phyloP scores from a whole-genome alignment of 92 coral and sea anemone genomes.

The Palythoa grandis region DNA sequence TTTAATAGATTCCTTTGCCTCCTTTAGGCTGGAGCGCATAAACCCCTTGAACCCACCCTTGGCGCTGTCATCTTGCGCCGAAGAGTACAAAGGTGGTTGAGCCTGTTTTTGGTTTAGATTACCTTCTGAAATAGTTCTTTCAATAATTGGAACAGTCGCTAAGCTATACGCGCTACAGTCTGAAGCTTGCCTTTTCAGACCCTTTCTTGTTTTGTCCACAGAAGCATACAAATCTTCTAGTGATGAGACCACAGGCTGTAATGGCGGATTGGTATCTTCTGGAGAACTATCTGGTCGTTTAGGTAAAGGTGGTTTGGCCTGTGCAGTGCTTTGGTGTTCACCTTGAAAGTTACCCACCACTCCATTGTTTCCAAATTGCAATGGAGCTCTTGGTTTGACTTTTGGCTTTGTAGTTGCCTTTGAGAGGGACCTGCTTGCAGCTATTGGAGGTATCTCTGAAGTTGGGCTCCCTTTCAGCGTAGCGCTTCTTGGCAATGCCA shows the following conservation, averaged over 20 bases:
- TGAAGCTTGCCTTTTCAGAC: conserved; percentile 19
- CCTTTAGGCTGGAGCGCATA: conserved; percentile 38
- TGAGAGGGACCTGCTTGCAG: conserved; percentile 34
- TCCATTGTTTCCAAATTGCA: conserved; percentile 10
- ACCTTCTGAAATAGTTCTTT: conserved; percentile 7
- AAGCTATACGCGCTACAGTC: conserved; percentile 27
- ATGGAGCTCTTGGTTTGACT: conserved; percentile 21
- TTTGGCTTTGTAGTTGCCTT: conserved; percentile 31
- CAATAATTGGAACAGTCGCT: conserved; percentile 37
- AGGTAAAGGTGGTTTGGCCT: conserved; percentile 22
- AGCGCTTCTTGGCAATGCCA: conserved; percentile 6
- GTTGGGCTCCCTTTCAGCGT: background rate
- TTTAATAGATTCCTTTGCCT: conserved; percentile 19
- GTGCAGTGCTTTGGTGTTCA: background rate
- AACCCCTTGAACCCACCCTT: conserved; percentile 29
- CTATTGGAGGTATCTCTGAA: conserved; percentile 19
- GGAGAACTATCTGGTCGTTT: conserved; percentile 43
- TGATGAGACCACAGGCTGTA: background rate
- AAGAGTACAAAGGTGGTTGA: conserved; percentile 9
- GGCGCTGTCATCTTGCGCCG: conserved; percentile 33
- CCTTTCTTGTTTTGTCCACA: conserved; percentile 31
- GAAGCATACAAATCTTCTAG: conserved; percentile 36
- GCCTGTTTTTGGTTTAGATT: background rate
- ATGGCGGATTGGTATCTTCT: background rate
- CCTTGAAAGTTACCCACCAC: background rate